These are phyloP conservation scores for Periparus ater DNA, from an alignment of 2,797 vertebrate genomes.

Conservation along the genomic window DNA sequence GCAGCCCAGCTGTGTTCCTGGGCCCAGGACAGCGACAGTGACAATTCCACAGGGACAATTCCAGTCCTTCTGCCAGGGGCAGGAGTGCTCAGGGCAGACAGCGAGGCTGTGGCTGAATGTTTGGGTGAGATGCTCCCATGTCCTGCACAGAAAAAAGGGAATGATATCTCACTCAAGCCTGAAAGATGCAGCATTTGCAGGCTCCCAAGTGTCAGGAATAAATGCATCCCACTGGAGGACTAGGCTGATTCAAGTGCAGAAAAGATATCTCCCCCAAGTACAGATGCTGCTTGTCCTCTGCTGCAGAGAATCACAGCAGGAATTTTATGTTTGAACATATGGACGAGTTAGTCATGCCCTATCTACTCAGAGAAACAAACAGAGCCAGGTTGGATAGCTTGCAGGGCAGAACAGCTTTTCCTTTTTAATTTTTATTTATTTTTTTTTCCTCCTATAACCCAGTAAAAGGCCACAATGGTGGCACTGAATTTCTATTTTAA, in stretches of 20 bases:
- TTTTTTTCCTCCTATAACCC: not conserved
- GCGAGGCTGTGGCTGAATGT: not conserved
- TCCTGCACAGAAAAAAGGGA: not conserved
- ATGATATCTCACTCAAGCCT: not conserved
- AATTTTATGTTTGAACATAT: conserved; percentile 66
- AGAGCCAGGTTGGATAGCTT: conserved; percentile 56
- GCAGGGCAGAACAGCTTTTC: conserved; percentile 40
- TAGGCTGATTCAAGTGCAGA: not conserved
- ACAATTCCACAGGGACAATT: not conserved
- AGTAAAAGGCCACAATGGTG: not conserved
- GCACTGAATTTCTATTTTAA: conserved; percentile 43
- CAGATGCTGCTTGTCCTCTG: conserved; percentile 55
- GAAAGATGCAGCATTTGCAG: not conserved
- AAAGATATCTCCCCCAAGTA: not conserved
- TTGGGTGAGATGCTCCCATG: not conserved
- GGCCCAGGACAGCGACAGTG: not conserved
- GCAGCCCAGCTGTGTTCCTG: not conserved
- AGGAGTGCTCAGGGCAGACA: not conserved
- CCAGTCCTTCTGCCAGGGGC: not conserved
- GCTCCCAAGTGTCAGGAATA: conserved; percentile 8
- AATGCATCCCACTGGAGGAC: not conserved
- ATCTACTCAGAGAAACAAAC: conserved; percentile 62
- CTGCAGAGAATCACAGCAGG: conserved; percentile 55
- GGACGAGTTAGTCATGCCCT: conserved; percentile 67
- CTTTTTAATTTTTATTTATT: not conserved